A percentile compares a stretch with the other conserved stretches of the same genome.
Conservation (phyloP, 2,888 invertebrate species). For the Sarcophaga caerulescens region DNA sequence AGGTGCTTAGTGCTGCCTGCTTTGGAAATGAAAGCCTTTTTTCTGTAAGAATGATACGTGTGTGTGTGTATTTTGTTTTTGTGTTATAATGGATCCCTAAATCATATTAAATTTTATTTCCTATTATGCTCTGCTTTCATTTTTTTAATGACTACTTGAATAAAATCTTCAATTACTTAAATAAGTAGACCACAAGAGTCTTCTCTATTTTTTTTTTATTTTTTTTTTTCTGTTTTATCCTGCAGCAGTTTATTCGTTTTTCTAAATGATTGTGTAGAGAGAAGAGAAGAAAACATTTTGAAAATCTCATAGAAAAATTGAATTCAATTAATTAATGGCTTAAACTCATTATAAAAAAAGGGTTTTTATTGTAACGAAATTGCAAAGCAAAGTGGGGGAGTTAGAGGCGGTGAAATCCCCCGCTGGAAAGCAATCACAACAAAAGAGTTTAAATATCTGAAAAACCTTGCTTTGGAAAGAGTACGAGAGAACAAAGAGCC, state of each 20-base stretch:
- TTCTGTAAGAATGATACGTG: no score
- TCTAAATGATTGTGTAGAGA: background rate
- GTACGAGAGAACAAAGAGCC: background rate
- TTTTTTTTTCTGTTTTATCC: background rate
- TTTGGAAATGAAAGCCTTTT: no score
- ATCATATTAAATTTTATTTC: background rate
- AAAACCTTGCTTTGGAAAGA: background rate
- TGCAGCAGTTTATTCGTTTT: background rate
- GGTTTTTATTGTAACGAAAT: background rate
- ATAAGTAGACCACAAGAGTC: background rate
- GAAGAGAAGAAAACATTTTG: background rate
- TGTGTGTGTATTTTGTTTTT: background rate
- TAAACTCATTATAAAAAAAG: constrained; percentile 65
- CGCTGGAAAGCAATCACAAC: background rate
- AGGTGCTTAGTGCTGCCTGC: no score
- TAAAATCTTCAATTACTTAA: background rate
- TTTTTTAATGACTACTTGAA: background rate
- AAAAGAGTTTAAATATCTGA: background rate
- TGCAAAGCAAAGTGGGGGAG: background rate
- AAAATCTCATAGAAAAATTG: constrained; percentile 53
- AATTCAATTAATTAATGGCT: constrained; percentile 68
- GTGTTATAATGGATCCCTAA: background rate
- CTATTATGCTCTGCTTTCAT: background rate
- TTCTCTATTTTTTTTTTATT: background rate
- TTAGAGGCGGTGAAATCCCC: background rate